Conservation (phyloP, 2,113 vertebrate genomes). For the Microtus ochrogaster region DNA sequence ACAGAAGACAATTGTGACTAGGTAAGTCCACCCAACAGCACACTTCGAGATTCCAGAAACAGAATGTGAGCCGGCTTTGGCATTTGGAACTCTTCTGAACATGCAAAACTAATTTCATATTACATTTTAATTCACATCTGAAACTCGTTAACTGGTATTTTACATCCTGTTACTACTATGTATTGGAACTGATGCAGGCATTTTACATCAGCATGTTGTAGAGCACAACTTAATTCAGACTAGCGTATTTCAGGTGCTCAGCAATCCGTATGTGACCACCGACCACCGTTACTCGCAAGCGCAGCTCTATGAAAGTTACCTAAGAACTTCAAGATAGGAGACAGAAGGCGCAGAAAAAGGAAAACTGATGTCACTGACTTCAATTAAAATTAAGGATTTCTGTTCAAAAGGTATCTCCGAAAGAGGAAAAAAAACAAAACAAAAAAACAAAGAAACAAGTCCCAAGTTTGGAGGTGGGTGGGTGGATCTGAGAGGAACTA, state of each 20-base stretch:
- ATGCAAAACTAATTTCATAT: neutral
- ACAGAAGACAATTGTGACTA: neutral
- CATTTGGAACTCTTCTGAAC: conserved; percentile 42
- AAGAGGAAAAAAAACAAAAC: neutral
- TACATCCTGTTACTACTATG: neutral
- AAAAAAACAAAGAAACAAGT: neutral
- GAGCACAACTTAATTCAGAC: no score
- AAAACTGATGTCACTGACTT: neutral
- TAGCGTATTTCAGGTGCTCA: neutral
- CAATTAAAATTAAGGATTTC: conserved; percentile 40
- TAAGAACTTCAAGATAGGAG: neutral
- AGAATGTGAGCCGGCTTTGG: neutral
- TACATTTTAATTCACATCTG: neutral
- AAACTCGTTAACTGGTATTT: neutral
- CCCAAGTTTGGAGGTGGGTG: neutral
- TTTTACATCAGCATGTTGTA: neutral
- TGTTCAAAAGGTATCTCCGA: neutral
- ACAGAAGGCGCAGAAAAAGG: conserved; percentile 14
- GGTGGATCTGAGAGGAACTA: neutral
- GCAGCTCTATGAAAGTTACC: neutral
- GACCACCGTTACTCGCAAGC: neutral
- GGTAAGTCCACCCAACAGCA: neutral
- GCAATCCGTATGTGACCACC: neutral
- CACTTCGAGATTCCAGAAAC: conserved; percentile 1
- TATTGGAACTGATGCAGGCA: neutral